A percentile compares a stretch with the other conserved stretches of the same genome.
Conservation (phyloP, 1,140 invertebrate species). For the Drosophila elegans region DNA sequence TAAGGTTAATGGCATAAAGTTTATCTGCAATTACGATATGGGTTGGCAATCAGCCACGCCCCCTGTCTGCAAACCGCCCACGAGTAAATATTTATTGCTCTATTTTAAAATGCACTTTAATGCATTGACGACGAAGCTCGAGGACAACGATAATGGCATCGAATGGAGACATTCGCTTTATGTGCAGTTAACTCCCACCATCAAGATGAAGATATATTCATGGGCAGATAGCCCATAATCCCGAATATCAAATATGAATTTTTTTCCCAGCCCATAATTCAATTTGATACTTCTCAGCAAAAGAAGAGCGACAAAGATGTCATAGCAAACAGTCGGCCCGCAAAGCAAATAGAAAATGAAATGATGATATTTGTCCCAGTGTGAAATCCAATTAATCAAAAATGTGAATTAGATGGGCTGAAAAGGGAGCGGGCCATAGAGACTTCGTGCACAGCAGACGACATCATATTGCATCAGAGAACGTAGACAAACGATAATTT, state of each 20-base stretch:
- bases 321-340: slow-evolving; percentile 68
- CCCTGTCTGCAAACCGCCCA: not conserved
- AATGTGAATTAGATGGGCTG: slow-evolving; percentile 43
- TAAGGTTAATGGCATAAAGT: slow-evolving; percentile 82
- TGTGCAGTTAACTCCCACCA: slow-evolving; percentile 3
- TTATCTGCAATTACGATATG: slow-evolving; percentile 83
- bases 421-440: not conserved
- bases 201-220: slow-evolving; percentile 10
- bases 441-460: slow-evolving; percentile 49
- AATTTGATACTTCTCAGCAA: slow-evolving; percentile 49
- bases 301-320: slow-evolving; percentile 46
- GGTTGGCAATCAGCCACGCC: slow-evolving; percentile 59
- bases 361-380: slow-evolving; percentile 69
- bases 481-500: slow-evolving; percentile 74
- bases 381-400: slow-evolving; percentile 80
- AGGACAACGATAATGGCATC: slow-evolving; percentile 30
- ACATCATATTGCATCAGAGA: slow-evolving; percentile 78
- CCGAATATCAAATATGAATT: slow-evolving; percentile 47
- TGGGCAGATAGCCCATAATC: slow-evolving; percentile 25
- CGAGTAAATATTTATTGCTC: slow-evolving; percentile 77
- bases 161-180: slow-evolving; percentile 35
- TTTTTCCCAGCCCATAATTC: slow-evolving; percentile 56
- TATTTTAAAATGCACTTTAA: slow-evolving; percentile 80
- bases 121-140: slow-evolving; percentile 28
- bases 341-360: slow-evolving; percentile 54